Conservation (phyloP, 2,113 vertebrate genomes). For the Hyperopisus bebe region DNA sequence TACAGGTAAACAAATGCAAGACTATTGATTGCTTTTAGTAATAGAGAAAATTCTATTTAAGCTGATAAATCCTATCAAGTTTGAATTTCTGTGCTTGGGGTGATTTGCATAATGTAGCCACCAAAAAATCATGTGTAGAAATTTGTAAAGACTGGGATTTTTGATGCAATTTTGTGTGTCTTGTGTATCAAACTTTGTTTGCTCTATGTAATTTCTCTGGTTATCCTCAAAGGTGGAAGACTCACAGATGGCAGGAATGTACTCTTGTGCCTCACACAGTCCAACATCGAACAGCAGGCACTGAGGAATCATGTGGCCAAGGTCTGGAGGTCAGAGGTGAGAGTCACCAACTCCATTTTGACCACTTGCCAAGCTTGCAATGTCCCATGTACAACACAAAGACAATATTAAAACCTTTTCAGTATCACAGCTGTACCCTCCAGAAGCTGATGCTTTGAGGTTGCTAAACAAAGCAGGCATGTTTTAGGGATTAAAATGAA, state of each 20-base stretch:
- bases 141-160: neutral
- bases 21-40: neutral
- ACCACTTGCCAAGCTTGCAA: neutral
- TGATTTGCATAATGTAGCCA: neutral
- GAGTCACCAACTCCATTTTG: conserved; percentile 18
- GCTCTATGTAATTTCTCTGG: conserved; percentile 19
- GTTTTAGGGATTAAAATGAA: neutral
- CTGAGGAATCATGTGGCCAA: conserved; percentile 72
- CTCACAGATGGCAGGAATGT: conserved; percentile 79
- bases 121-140: neutral
- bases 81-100: neutral
- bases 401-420: neutral
- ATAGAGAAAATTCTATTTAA: neutral
- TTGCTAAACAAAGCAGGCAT: neutral
- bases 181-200: neutral
- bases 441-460: neutral
- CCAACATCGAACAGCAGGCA: conserved; percentile 56
- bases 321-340: conserved; percentile 87
- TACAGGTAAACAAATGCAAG: conserved; percentile 68
- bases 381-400: neutral
- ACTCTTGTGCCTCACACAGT: conserved; percentile 75
- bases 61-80: neutral
- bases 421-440: neutral
- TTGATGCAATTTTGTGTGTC: neutral
- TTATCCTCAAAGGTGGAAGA: conserved; percentile 72